phyloP scores from a whole-genome alignment of 2,888 invertebrate species.

The Caenorhabditis imperialis region DNA sequence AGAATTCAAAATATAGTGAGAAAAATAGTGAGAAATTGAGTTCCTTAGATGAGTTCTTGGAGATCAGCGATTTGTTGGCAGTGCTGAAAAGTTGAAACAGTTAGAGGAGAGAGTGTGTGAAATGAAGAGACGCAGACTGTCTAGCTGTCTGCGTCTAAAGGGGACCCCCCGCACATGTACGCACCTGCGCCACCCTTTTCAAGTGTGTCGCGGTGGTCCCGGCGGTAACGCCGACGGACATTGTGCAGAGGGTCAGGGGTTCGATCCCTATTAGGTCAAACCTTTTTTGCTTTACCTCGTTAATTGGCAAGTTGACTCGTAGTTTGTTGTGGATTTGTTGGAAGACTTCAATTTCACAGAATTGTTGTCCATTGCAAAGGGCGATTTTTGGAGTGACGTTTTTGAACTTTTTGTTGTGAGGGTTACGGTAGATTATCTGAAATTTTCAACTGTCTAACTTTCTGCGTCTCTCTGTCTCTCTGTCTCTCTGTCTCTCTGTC shows the following conservation, averaged over 20 bases:
- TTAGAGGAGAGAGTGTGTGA: too few species aligned
- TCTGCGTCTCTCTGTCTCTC: too few species aligned
- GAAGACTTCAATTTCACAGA: constrained; percentile 9
- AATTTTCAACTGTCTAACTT: too few species aligned
- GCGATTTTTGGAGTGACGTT: constrained; percentile 29
- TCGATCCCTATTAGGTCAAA: too few species aligned
- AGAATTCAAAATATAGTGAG: constrained; percentile 1
- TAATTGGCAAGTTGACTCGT: constrained; percentile 4
- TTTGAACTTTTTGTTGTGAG: constrained; percentile 4
- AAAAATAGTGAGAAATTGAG: not conserved
- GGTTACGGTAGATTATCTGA: constrained; percentile 35
- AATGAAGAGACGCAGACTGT: too few species aligned
- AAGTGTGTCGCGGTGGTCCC: too few species aligned
- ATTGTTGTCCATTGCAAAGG: constrained; percentile 8
- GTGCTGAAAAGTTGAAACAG: not conserved
- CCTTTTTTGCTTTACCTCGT: not conserved
- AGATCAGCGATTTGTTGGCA: constrained; percentile 27
- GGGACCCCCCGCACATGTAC: too few species aligned
- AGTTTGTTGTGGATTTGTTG: constrained; percentile 20
- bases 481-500: too few species aligned
- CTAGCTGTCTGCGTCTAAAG: too few species aligned
- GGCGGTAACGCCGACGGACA: too few species aligned
- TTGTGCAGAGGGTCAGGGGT: too few species aligned
- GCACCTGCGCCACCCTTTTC: too few species aligned
- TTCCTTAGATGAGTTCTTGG: constrained; percentile 8